Evolutionary conservation across 2,113 vertebrate species (phyloP), one percentile per base, ranked within the genome.

Genomic region (Clinocottus analis): DNA sequence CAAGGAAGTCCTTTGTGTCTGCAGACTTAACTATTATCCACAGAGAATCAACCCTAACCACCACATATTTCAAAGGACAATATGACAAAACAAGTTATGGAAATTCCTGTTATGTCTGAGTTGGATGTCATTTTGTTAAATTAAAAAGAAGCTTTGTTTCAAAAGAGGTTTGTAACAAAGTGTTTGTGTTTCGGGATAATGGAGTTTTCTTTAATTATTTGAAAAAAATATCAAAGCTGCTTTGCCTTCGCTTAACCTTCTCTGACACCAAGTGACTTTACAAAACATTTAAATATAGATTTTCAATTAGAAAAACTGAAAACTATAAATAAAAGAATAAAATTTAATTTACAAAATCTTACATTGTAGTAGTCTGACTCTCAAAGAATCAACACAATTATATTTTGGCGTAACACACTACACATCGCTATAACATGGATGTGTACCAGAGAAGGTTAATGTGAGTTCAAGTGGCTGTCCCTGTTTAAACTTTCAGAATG

Each of bases 11-110:
- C 7, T 1, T 19, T 49, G 3, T 19, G 12, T 31, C 11, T 55
- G 55, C 41, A 35, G 41, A 59, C 37, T 49, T 63, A 53, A 72
- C 47, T 68, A 11, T 56, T 63, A 29, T n/a, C 66, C 11, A 77
- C 33, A 61, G 16, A 37, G 39, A 27, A 66, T 65, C 16, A 3
- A 17, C 31, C 23, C 16, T 4, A 23, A 43, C 13, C 17, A 29
- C 1, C 16, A 11, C 19, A 19, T 55, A 60, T 59, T 61, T 49
- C 31, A 73, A 69, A 53, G 9, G 13, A 53, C 13, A 64, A 11
- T 12, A 29, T 65, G 29, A 58, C 3, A 35, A 65, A 47, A 21
- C n/a, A 7, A 43, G 43, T 13, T 72, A 17, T 43, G 12, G 60
- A 65, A 64, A 35, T 4, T 37, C 41, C 23, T 31, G 49, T 41